A percentile compares a stretch with the other conserved stretches of the same genome.
These are phyloP conservation scores for Poeciliopsis presidionis DNA, from an alignment of 2,797 vertebrate species.

Conservation along the genomic window DNA sequence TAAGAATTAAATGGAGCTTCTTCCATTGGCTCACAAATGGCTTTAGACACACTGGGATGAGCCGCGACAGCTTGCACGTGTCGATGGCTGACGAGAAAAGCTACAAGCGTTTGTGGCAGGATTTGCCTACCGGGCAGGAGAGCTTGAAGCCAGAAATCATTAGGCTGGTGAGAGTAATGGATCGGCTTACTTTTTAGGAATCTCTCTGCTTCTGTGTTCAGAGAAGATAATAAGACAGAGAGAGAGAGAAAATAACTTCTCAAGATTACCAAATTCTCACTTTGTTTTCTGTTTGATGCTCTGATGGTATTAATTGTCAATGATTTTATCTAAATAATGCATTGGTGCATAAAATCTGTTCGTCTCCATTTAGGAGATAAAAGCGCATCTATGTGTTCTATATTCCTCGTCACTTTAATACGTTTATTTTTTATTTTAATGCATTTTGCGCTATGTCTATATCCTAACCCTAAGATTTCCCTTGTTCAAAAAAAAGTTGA, in stretches of 20 bases:
- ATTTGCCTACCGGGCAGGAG: slow-evolving; percentile 44
- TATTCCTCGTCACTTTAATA: too few species aligned
- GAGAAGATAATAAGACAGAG: background rate
- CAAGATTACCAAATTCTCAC: background rate
- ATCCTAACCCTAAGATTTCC: background rate
- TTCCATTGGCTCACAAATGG: slow-evolving; percentile 25
- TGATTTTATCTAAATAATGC: background rate
- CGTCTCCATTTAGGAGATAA: too few species aligned
- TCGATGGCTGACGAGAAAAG: slow-evolving; percentile 41
- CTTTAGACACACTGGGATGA: slow-evolving; percentile 10
- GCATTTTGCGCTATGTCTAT: background rate
- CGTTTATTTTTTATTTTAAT: background rate
- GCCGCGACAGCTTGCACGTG: slow-evolving; percentile 48
- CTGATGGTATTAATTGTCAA: background rate
- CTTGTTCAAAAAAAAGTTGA: background rate
- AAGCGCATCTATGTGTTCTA: background rate
- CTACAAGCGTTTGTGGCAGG: slow-evolving; percentile 31
- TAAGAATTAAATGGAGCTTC: slow-evolving; percentile 27
- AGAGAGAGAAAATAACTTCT: too few species aligned
- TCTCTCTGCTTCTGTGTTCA: background rate
- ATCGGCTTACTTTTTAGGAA: slow-evolving; percentile 22
- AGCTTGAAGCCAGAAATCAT: slow-evolving; percentile 40
- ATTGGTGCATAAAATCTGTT: background rate
- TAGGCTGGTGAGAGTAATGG: slow-evolving; percentile 43
- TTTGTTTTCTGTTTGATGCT: background rate